Base-by-base conservation (phyloP, 2,888 invertebrate species). In the Automeris io region DNA sequence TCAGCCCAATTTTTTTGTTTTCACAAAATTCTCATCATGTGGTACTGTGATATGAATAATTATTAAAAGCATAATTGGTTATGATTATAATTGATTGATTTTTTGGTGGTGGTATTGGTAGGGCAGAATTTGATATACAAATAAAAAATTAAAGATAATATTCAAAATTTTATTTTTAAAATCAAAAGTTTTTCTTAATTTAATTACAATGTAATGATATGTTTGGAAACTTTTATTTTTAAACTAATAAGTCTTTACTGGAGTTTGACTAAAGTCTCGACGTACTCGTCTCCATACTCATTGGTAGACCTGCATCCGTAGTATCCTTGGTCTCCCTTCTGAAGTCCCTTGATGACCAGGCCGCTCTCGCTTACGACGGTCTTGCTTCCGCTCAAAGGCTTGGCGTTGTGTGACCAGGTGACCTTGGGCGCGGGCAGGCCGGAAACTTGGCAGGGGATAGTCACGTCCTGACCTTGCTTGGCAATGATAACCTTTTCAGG, bases 271-370 rank as follows among this genome's bases (percentile, higher is more conserved):
- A 36, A 19, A 2, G 36, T 55, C 39, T 80, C 81, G 0, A 58
- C 54, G 33, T 78, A 80, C 2, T 64, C 47, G 5, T 61, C 53
- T 0, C 77, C 81, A 19, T 69, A 41, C 3, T 60, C 56, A 12
- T 77, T 81, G 1, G 49, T 46, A 1, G 67, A 75, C 12, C 42
- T 49, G 45, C 83, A 83, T 1, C 77, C 83, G 33, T 82, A 83
- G 35, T 79, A 81, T 0, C 83, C 83, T 1, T 52, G 53, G 40
- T 78, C 71, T 1, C 39, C 37, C 18, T 68, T 65, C 40, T 68
- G 60, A 0, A 63, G 63, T 4, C 64, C 65, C 29, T 58, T 64
- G 5, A 82, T 66, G n/a, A 52, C 57, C 19, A 81, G 49, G 1
- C 68, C 66, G 0, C 62, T 61, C 7, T 58, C 52, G 12, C 46